Conservation (phyloP, 1,140 invertebrate species). For the Galendromus occidentalis region DNA sequence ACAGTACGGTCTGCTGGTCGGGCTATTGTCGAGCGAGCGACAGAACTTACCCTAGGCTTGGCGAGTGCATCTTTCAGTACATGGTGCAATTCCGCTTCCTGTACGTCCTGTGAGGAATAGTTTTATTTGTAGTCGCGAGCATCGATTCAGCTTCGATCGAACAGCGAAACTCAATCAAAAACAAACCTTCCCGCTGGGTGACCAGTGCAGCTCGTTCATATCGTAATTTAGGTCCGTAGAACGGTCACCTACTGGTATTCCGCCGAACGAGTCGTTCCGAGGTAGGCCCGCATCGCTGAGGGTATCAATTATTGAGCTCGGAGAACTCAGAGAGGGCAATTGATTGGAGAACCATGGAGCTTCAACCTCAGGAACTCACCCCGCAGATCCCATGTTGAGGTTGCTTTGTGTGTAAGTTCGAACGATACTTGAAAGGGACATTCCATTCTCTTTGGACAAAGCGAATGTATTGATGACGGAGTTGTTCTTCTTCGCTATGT, state of each 20-base stretch:
- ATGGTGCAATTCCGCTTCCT: constrained; percentile 74
- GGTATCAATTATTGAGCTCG: too few species aligned
- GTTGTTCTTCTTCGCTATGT: constrained; percentile 7
- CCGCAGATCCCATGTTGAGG: not conserved
- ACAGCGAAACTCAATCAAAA: too few species aligned
- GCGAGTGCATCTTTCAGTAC: constrained; percentile 70
- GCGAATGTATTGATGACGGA: not conserved
- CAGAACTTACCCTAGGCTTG: constrained; percentile 55
- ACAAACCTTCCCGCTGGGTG: constrained; percentile 8
- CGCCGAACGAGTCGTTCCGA: not conserved
- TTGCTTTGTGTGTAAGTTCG: constrained; percentile 9
- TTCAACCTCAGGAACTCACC: too few species aligned
- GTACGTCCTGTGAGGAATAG: constrained; percentile 8
- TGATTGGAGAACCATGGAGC: too few species aligned
- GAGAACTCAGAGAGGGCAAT: too few species aligned
- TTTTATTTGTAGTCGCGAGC: not conserved
- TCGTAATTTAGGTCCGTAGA: not conserved
- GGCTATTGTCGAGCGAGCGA: too few species aligned
- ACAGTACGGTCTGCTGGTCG: too few species aligned
- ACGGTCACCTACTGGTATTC: constrained; percentile 1
- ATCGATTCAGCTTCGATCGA: not conserved
- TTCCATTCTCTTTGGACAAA: constrained; percentile 7
- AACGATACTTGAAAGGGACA: constrained; percentile 9
- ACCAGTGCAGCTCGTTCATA: constrained; percentile 13
- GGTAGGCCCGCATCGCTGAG: not conserved